A percentile compares a stretch with the other conserved stretches of the same genome.
Evolutionary conservation across 1,140 invertebrate genomes (phyloP).

Genomic region (Trachymyrmex cornetzi): DNA sequence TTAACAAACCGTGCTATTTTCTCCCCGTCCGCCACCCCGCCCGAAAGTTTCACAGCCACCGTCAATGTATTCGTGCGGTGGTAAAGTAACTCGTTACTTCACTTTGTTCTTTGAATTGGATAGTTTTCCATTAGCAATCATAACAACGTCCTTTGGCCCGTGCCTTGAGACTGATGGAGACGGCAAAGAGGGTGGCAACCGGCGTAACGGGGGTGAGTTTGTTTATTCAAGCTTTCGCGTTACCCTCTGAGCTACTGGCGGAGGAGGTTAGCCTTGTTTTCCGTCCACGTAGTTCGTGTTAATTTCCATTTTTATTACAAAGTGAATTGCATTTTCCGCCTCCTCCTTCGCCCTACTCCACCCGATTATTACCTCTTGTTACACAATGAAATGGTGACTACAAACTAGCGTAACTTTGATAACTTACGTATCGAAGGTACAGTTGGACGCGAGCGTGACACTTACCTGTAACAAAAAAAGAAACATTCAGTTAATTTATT

Average conservation of each 20-base stretch:
- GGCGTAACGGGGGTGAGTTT: slow-evolving; percentile 76
- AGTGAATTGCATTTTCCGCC: slow-evolving; percentile 80
- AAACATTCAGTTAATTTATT: slow-evolving; percentile 50
- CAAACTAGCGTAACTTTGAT: slow-evolving; percentile 12
- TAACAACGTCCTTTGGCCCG: slow-evolving; percentile 83
- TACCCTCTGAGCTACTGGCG: slow-evolving; percentile 77
- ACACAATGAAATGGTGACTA: slow-evolving; percentile 30
- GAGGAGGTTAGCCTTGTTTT: slow-evolving; percentile 78
- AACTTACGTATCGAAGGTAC: slow-evolving; percentile 61
- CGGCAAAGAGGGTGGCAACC: slow-evolving; percentile 74
- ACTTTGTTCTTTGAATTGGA: slow-evolving; percentile 85
- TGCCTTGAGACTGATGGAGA: slow-evolving; percentile 77
- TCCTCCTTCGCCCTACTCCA: slow-evolving; percentile 38
- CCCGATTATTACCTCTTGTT: slow-evolving; percentile 58
- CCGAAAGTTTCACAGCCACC: slow-evolving; percentile 68
- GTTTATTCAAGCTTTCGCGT: slow-evolving; percentile 81
- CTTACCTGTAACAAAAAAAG: slow-evolving; percentile 83
- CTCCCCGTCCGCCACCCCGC: slow-evolving; percentile 61
- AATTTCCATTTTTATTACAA: slow-evolving; percentile 86
- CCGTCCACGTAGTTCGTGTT: slow-evolving; percentile 79
- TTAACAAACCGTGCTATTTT: slow-evolving; percentile 81
- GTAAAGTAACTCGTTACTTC: slow-evolving; percentile 83
- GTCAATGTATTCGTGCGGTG: slow-evolving; percentile 72
- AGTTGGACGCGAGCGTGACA: slow-evolving; percentile 39
- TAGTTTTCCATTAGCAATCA: slow-evolving; percentile 86